Evolutionary conservation across 2,888 invertebrate species (phyloP).

Genomic region (Agrochola lota): DNA sequence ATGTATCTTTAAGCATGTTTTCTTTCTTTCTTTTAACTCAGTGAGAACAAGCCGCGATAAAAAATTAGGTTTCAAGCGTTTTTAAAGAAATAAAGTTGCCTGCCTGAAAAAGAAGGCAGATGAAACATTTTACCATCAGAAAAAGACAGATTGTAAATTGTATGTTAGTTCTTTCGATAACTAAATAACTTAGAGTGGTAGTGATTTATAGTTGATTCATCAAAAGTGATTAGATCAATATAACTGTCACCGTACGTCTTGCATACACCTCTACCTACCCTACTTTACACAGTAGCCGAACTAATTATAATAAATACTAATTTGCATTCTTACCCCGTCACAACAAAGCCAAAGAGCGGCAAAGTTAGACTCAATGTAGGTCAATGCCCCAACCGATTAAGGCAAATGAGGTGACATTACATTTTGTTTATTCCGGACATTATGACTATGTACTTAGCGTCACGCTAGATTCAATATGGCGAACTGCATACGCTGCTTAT

Average conservation of each 20-base stretch:
- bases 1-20: too few species aligned
- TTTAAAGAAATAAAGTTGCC: too few species aligned
- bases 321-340: conserved; percentile 38
- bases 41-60: too few species aligned
- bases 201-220: too few species aligned
- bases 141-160: too few species aligned
- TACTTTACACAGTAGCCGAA: background rate
- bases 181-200: too few species aligned
- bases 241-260: background rate
- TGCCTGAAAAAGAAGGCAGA: too few species aligned
- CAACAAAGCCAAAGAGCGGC: conserved; percentile 4
- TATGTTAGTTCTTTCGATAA: too few species aligned
- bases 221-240: too few species aligned
- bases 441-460: conserved; percentile 1
- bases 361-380: conserved; percentile 39
- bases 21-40: too few species aligned
- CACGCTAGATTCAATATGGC: conserved; percentile 38
- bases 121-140: too few species aligned
- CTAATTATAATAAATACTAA: conserved; percentile 21
- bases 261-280: background rate
- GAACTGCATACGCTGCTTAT: background rate
- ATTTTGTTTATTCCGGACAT: conserved; percentile 31
- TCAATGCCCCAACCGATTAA: conserved; percentile 28
- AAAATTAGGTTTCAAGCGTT: too few species aligned
- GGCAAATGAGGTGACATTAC: conserved; percentile 51